A percentile compares a stretch with the other conserved stretches of the same genome.
These are phyloP conservation scores for Paracanthobrama guichenoti DNA, from an alignment of 2,113 vertebrate genomes.

Conservation along the genomic window DNA sequence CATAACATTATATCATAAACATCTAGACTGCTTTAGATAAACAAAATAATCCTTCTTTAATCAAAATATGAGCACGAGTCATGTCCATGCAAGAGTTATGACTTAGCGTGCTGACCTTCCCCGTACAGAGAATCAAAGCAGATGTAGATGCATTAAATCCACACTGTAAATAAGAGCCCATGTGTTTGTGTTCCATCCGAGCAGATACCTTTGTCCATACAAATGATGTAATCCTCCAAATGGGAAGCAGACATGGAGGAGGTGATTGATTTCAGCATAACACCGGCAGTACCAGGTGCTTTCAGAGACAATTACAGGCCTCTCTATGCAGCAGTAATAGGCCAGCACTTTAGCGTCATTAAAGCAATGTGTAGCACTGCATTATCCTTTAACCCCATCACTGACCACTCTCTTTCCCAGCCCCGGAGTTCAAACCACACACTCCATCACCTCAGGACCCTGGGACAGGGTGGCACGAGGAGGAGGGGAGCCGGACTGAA, in stretches of 20 bases:
- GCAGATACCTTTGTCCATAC: conserved; percentile 69
- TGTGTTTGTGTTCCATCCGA: conserved; percentile 50
- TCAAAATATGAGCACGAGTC: background rate
- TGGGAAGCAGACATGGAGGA: conserved; percentile 74
- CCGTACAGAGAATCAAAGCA: conserved; percentile 37
- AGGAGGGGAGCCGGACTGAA: conserved; percentile 53
- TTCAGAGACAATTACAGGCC: conserved; percentile 85
- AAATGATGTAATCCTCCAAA: conserved; percentile 80
- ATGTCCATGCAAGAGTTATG: conserved; percentile 5
- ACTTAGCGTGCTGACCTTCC: conserved; percentile 23
- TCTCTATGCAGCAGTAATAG: conserved; percentile 78
- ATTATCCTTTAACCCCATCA: conserved; percentile 79
- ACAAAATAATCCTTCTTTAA: background rate
- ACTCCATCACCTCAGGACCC: conserved; percentile 72
- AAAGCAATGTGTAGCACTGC: conserved; percentile 77
- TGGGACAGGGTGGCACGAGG: conserved; percentile 48
- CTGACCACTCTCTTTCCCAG: conserved; percentile 73
- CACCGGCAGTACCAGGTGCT: conserved; percentile 83
- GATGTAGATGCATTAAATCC: conserved; percentile 35
- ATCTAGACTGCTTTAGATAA: background rate
- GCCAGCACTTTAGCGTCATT: conserved; percentile 81
- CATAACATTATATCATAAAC: background rate
- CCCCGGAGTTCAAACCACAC: conserved; percentile 71
- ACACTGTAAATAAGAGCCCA: conserved; percentile 31
- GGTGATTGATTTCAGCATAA: conserved; percentile 86